Percentiles rank a stretch among this genome's conserved stretches.
These are phyloP conservation scores for Oscheius onirici DNA, from an alignment of 2,888 invertebrate species.

Conservation along the genomic window DNA sequence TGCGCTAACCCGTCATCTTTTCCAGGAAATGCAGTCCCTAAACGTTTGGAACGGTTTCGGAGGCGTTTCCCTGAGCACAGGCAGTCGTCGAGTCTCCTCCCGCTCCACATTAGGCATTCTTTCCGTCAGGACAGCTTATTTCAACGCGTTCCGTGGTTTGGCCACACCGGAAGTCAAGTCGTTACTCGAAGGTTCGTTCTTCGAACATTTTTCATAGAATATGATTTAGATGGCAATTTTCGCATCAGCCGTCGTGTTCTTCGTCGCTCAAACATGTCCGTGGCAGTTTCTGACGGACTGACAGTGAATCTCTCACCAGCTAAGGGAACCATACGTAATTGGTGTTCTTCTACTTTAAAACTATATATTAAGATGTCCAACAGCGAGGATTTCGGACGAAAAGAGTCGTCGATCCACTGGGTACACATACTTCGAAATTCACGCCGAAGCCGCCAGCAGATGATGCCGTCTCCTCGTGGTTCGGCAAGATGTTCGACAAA, in stretches of 20 bases:
- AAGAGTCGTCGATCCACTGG: slow-evolving; percentile 5
- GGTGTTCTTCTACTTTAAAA: neutral
- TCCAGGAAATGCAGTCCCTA: neutral
- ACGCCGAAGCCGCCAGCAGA: neutral
- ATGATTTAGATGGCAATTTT: neutral
- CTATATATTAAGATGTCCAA: slow-evolving; percentile 48
- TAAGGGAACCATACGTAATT: slow-evolving; percentile 16
- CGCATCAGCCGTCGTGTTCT: slow-evolving; percentile 15
- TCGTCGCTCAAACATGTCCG: slow-evolving; percentile 3
- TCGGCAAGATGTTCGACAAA: neutral
- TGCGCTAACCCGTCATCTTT: no score
- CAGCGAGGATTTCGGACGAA: slow-evolving; percentile 57
- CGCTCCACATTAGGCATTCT: neutral
- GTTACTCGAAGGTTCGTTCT: neutral
- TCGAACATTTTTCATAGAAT: neutral
- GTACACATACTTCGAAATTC: neutral
- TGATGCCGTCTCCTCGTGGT: neutral
- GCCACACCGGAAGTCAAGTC: neutral
- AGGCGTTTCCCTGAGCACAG: slow-evolving; percentile 1
- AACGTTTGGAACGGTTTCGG: slow-evolving; percentile 22
- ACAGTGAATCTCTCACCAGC: slow-evolving; percentile 5
- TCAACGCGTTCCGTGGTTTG: slow-evolving; percentile 12
- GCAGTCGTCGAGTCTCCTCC: neutral
- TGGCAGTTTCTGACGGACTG: slow-evolving; percentile 9
- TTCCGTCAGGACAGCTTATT: neutral